Evolutionary conservation across 2,797 vertebrate genomes (phyloP).

Genomic region (Ctenopoma multispine): DNA sequence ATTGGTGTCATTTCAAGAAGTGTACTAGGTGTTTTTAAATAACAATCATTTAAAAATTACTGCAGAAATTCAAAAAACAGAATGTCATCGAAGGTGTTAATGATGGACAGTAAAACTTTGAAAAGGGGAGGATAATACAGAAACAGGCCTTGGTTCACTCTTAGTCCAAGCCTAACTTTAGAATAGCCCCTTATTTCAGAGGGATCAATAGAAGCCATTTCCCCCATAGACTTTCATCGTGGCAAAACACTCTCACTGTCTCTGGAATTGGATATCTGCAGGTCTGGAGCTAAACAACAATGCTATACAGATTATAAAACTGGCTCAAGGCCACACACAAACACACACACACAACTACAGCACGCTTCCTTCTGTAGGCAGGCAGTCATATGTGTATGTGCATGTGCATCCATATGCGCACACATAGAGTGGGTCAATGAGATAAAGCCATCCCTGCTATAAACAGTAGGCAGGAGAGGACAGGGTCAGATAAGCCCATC

Average conservation of each 20-base stretch:
- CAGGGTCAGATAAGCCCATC: slow-evolving; percentile 77
- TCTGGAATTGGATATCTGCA: slow-evolving; percentile 50
- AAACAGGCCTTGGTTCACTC: background rate
- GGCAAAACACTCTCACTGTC: slow-evolving; percentile 19
- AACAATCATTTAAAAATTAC: background rate
- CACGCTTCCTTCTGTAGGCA: slow-evolving; percentile 28
- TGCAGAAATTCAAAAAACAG: background rate
- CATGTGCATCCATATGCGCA: slow-evolving; percentile 11
- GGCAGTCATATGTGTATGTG: slow-evolving; percentile 15
- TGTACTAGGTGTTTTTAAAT: background rate
- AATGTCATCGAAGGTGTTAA: background rate
- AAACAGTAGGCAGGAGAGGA: slow-evolving; percentile 70
- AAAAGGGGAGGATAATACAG: background rate
- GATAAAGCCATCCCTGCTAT: slow-evolving; percentile 76
- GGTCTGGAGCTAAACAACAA: slow-evolving; percentile 54
- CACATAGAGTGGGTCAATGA: slow-evolving; percentile 72
- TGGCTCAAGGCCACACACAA: slow-evolving; percentile 46
- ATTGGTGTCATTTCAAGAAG: background rate
- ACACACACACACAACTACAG: slow-evolving; percentile 49
- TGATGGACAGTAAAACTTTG: background rate
- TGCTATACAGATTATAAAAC: slow-evolving; percentile 50
- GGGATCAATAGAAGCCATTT: slow-evolving; percentile 32
- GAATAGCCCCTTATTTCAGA: slow-evolving; percentile 4
- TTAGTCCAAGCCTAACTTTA: background rate
- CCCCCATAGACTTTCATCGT: slow-evolving; percentile 35